Evolutionary conservation across 2,797 vertebrate genomes (phyloP).

Genomic region (Coluber constrictor): DNA sequence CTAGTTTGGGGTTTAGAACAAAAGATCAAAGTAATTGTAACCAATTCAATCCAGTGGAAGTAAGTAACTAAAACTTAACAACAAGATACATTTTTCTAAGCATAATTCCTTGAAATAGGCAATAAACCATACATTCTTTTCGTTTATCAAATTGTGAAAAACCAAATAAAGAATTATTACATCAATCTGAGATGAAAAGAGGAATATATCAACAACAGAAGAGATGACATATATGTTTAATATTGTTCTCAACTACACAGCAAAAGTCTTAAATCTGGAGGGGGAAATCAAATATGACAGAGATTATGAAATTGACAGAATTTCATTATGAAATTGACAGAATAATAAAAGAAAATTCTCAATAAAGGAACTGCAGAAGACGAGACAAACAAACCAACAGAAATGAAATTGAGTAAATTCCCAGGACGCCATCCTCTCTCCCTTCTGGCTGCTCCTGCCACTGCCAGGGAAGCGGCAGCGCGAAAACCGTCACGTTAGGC

Average conservation of each 20-base stretch:
- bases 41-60: not conserved
- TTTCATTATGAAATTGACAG: not conserved
- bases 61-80: not conserved
- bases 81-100: not conserved
- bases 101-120: not conserved
- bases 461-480: no score
- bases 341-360: not conserved
- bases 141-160: not conserved
- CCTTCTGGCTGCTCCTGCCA: no score
- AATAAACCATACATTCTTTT: not conserved
- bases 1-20: not conserved
- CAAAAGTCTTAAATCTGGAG: not conserved
- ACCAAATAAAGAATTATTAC: not conserved
- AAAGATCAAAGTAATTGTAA: not conserved
- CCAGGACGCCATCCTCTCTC: not conserved
- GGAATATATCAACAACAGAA: not conserved
- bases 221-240: not conserved
- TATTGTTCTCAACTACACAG: not conserved
- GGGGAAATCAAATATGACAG: not conserved
- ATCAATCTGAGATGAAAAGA: not conserved
- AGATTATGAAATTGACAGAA: not conserved
- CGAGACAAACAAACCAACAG: not conserved
- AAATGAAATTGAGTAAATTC: not conserved
- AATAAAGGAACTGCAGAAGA: not conserved
- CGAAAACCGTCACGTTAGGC: no score